Evolutionary conservation across 2,797 vertebrate genomes (phyloP), one percentile per base, ranked within the genome.

Genomic region (Menidia menidia): DNA sequence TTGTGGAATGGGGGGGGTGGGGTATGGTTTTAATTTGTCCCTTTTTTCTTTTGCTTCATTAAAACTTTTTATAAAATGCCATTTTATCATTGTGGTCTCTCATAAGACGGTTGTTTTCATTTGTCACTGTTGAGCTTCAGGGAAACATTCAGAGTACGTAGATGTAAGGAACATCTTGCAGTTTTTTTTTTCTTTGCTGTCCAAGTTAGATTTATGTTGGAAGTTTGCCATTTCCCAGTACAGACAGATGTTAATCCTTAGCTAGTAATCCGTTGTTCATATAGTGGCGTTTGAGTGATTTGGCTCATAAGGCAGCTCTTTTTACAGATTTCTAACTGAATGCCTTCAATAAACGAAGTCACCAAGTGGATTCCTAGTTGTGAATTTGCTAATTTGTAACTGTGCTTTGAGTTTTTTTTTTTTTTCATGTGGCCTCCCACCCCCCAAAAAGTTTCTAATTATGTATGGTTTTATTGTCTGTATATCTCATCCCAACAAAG

Each of bases 51-150:
- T 91, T 91, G 85, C 73, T 88, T 70, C 81, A 81, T 93, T 94
- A 94, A 94, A 94, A 84, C 88, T 88, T 94, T 94, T 94, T 94
- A 92, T 93, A 92, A 92, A 88, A 90, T 82, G 79, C 48, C 76
- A 77, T 67, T 89, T 83, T 65, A 81, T 86, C 75, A 65, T 88
- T 74, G 79, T 91, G 80, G 83, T 90, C 77, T 88, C 75, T 87
- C 72, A 25, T 35, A 64, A 83, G 73, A 77, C 64, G 50, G 4
- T 68, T 16, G 48, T 86, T 65, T 44, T 44, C 52, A 43, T 69
- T 66, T 45, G 2, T 61, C 42, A 68, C 69, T 31, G 9, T 60
- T 75, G 71, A 77, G 68, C 73, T 74, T 76, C 69, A 78, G 73
- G 69, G 61, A 82, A 60, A 60, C 25, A 1, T 80, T 50, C 53